A percentile compares a stretch with the other conserved stretches of the same genome.
phyloP scores from a whole-genome alignment of 1,140 invertebrate species.

The Neodiprion pinetum region DNA sequence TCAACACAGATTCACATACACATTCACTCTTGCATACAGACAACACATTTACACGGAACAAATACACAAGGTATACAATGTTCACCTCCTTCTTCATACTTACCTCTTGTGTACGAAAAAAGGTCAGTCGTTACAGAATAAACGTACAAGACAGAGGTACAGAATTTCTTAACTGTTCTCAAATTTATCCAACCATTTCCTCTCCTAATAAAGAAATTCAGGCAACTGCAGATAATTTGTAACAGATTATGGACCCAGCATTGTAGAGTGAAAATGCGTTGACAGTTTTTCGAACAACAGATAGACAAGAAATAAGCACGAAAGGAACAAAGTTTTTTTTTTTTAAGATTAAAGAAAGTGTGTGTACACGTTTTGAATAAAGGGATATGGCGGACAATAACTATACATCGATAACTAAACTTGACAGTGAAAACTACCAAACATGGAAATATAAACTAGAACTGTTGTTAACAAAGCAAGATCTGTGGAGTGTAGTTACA shows the following conservation, averaged over 20 bases:
- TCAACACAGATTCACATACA: too few relatives aligned
- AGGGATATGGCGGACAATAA: constrained; percentile 3
- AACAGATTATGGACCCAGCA: constrained; percentile 21
- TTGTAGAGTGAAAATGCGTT: constrained; percentile 9
- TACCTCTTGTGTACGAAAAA: too few relatives aligned
- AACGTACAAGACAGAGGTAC: too few relatives aligned
- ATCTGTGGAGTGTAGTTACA: constrained; percentile 20
- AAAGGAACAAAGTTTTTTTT: not conserved
- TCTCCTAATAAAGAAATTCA: too few relatives aligned
- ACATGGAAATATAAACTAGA: constrained; percentile 31
- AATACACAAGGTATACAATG: not conserved
- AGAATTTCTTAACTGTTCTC: too few relatives aligned
- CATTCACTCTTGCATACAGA: too few relatives aligned
- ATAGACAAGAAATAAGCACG: not conserved
- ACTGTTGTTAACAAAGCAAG: constrained; percentile 25
- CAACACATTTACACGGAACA: not conserved
- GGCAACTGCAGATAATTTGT: not conserved
- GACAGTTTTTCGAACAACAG: constrained; percentile 14
- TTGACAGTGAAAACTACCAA: constrained; percentile 27
- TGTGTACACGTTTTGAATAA: not conserved
- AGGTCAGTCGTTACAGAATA: too few relatives aligned
- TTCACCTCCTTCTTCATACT: not conserved
- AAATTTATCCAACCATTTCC: too few relatives aligned
- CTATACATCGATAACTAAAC: constrained; percentile 16
- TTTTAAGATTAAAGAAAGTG: not conserved